Percentiles rank a stretch among this genome's conserved stretches.
phyloP scores from a whole-genome alignment of 2,888 invertebrate genomes.

The Pyralis farinalis region DNA sequence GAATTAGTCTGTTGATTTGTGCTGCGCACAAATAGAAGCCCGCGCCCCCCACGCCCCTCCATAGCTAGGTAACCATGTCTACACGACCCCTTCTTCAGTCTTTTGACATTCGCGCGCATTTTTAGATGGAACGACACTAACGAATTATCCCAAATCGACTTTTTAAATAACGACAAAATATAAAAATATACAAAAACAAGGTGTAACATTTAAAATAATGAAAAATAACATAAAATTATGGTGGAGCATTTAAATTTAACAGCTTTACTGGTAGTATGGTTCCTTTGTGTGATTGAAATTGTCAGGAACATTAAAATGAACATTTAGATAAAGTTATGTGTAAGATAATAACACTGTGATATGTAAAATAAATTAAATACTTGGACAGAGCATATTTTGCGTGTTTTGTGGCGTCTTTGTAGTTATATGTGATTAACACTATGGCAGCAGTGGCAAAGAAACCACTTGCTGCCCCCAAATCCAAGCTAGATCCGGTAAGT shows the following conservation, averaged over 20 bases:
- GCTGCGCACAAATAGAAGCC: conserved; percentile 72
- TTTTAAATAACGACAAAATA: conserved; percentile 27
- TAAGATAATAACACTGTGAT: conserved; percentile 42
- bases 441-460: conserved; percentile 71
- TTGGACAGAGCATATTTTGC: conserved; percentile 22
- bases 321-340: conserved; percentile 16
- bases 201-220: conserved; percentile 38
- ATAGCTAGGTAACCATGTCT: conserved; percentile 42
- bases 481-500: conserved; percentile 58
- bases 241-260: conserved; percentile 49
- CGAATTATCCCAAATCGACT: conserved; percentile 63
- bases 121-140: conserved; percentile 73
- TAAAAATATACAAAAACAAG: conserved; percentile 28
- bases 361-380: conserved; percentile 34
- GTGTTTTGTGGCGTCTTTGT: conserved; percentile 64
- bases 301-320: conserved; percentile 2
- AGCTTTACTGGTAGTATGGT: conserved; percentile 20
- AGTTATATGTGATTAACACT: conserved; percentile 43
- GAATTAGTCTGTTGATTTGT: conserved; percentile 78
- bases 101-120: conserved; percentile 78
- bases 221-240: conserved; percentile 18
- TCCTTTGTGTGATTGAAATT: conserved; percentile 10
- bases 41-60: conserved; percentile 43
- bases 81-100: conserved; percentile 70
- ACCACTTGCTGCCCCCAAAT: conserved; percentile 38